Evolutionary conservation across 2,888 invertebrate species (phyloP), one percentile per base, ranked within the genome.

Genomic region (Morinoia aosen): DNA sequence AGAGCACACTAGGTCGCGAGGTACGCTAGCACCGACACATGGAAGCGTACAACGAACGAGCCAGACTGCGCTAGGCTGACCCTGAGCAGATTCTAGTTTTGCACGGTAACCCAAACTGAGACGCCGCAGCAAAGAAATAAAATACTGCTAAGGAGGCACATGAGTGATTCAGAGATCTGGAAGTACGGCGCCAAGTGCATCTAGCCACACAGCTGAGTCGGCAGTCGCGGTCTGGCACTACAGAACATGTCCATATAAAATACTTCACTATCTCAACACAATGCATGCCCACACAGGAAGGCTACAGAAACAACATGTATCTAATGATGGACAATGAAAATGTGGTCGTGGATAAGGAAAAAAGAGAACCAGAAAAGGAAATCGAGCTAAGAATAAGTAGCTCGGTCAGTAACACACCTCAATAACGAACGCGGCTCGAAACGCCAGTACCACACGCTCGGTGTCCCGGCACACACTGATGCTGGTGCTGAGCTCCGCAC

Each of bases 201-300:
- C 57, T 56, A 25, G 57, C 93, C 58, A 48, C 93, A 93, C 93
- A 93, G 93, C 93, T 93, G 93, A 93, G 93, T 48, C 93, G 39
- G 93, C 33, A 39, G 91, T 19, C 25, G 25, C 57, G 93, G 93
- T 19, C 57, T 93, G 93, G 93, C 93, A 93, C 93, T 93, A 57
- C 93, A 93, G 57, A 93, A 93, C 93, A 56, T 93, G 57, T 57
- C 93, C 93, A 93, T 93, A 93, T 93, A 93, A 56, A 90, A 93
- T 93, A 57, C 93, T 93, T 93, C 93, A 93, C 93, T 57, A 93
- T 57, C 93, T 93, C 93, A 93, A 93, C 93, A 93, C 93, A 93
- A 93, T 93, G 57, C 93, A 93, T 93, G 93, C 58, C 93, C 93
- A 93, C 93, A 56, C 56, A 93, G 10, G 48, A 57, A 57, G 10